Conservation (phyloP, 2,888 invertebrate species). For the Prostheceraeus crozeri region DNA sequence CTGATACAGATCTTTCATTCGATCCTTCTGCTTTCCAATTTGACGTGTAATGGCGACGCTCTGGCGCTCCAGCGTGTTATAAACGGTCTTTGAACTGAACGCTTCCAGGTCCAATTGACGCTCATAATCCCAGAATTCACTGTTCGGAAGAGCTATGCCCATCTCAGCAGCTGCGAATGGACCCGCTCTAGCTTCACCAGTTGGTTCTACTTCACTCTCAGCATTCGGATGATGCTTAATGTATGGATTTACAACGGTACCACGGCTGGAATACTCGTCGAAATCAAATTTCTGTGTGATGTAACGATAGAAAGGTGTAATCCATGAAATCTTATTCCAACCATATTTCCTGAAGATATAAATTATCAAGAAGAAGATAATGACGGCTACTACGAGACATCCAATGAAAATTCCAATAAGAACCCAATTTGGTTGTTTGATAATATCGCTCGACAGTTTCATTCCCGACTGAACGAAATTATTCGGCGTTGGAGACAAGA, state of each 20-base stretch:
- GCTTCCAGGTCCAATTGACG: slow-evolving; percentile 52
- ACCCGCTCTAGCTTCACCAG: slow-evolving; percentile 1
- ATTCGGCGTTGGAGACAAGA: slow-evolving; percentile 48
- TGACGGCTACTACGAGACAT: slow-evolving; percentile 46
- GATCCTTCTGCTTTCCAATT: slow-evolving; percentile 51
- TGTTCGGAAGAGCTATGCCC: too few species aligned
- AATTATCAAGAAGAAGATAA: slow-evolving; percentile 51
- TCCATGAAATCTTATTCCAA: slow-evolving; percentile 49
- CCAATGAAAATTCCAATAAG: slow-evolving; percentile 50
- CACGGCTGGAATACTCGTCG: slow-evolving; percentile 54
- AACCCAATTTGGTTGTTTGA: slow-evolving; percentile 53
- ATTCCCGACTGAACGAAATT: slow-evolving; percentile 17
- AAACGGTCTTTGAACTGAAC: slow-evolving; percentile 49
- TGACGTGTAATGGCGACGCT: slow-evolving; percentile 47
- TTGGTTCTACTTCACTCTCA: too few species aligned
- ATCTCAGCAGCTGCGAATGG: slow-evolving; percentile 14
- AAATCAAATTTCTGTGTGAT: slow-evolving; percentile 47
- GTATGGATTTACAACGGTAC: slow-evolving; percentile 49
- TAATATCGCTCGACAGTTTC: slow-evolving; percentile 44
- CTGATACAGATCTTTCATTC: slow-evolving; percentile 49
- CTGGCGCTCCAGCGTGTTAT: slow-evolving; percentile 50
- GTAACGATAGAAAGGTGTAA: slow-evolving; percentile 49
- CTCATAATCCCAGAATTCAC: slow-evolving; percentile 56
- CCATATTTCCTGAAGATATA: slow-evolving; percentile 53
- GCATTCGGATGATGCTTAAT: slow-evolving; percentile 50